These are phyloP conservation scores for Myotis daubentonii DNA, from an alignment of 2,797 vertebrate species.

Conservation along the genomic window DNA sequence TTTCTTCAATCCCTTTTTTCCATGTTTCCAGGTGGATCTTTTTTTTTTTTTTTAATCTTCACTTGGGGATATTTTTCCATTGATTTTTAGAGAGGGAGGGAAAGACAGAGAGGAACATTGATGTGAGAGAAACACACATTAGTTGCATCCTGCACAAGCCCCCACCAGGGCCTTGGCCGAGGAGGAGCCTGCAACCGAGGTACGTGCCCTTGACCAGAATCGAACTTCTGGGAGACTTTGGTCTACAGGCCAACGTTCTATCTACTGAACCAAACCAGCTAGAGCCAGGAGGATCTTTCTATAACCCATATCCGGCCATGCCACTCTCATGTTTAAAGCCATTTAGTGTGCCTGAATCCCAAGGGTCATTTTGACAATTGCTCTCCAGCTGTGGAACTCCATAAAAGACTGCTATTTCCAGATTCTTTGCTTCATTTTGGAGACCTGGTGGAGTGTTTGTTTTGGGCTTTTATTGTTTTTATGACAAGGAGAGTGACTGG, in stretches of 20 bases:
- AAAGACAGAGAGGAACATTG: too few species aligned
- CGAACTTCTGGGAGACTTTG: too few species aligned
- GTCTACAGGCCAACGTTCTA: too few species aligned
- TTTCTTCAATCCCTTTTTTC: background rate
- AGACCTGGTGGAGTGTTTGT: background rate
- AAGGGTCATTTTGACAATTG: constrained; percentile 8
- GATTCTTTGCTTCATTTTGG: constrained; percentile 46
- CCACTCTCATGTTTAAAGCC: background rate
- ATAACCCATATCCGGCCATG: background rate
- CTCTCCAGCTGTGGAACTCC: background rate
- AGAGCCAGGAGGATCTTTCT: background rate
- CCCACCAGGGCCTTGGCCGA: too few species aligned
- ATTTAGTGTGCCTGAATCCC: background rate
- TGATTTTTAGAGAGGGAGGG: too few species aligned
- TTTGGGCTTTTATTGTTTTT: background rate
- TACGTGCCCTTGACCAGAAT: too few species aligned
- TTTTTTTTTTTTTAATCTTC: background rate
- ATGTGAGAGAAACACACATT: too few species aligned
- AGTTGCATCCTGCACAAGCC: too few species aligned
- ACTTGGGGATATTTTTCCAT: too few species aligned
- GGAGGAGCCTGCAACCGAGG: too few species aligned
- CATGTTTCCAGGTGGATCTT: background rate
- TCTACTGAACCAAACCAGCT: too few species aligned
- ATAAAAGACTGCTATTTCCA: background rate
- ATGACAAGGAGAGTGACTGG: background rate